Base-by-base conservation (phyloP, 2,888 invertebrate genomes). In the Xestia rhomboidea region DNA sequence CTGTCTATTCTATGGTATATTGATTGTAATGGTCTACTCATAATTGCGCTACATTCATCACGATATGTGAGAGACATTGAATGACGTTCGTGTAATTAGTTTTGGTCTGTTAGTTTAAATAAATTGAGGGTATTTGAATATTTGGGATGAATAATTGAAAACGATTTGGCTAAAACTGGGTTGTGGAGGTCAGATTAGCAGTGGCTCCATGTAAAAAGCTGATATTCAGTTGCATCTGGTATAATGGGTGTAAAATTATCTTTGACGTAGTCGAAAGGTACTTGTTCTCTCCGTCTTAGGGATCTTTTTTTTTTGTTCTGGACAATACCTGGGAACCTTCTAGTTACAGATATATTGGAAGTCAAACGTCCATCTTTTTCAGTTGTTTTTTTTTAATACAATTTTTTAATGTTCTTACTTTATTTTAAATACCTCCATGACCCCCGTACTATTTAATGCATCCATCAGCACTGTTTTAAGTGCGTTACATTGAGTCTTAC, bases 11-110 rank as follows among this genome's bases (percentile, higher is more conserved):
- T 72, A 41, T 54, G 24, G 38, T 38, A 44, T 79, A 84, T 84
- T 84, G 81, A 81, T 78, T 78, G 49, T 83, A 83, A 68, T 71
- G 57, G 46, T 27, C 63, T 34, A 54, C 27, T n/a, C 34, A 30
- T 67, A 67, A 73, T 78, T 82, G 66, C 13, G 38, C 6, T 21
- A 60, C 41, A 78, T 77, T 68, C 46, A 62, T 64, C 68, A 67
- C 30, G 18, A n/a, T 57, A 21, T 27, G 15, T 51, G 63, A 68
- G 18, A 46, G 77, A 66, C 77, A 76, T 34, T 82, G 63, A 82
- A 2, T 69, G 82, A 60, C 76, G 7, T 24, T 49, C n/a, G 57
- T 38, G 54, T n/a, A 51, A 69, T 81, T 57, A 13, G 69, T 79
- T 79, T 51, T n/a, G 70, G 70, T 64, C 41, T 41, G 64, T 41